Evolutionary conservation across 2,888 invertebrate species (phyloP).

Genomic region (Napeogenes inachia): DNA sequence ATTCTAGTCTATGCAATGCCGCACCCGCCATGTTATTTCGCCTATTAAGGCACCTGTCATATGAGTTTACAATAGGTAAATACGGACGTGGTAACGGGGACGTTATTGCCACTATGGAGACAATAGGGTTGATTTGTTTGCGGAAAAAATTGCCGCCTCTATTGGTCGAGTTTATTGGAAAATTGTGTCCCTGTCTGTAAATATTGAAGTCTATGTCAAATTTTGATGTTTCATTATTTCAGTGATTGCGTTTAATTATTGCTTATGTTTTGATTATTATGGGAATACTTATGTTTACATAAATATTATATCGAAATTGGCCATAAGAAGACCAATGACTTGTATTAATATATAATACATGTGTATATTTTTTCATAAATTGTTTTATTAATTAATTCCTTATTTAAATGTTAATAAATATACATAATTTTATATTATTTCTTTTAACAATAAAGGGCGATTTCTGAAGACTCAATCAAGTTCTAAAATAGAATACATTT

Average conservation of each 20-base stretch:
- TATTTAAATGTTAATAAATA: too few relatives aligned
- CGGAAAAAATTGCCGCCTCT: constrained; percentile 56
- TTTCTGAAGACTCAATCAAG: too few relatives aligned
- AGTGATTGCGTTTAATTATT: background rate
- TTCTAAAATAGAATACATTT: too few relatives aligned
- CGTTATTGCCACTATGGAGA: constrained; percentile 69
- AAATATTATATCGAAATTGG: too few relatives aligned
- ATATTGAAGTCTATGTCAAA: constrained; percentile 21
- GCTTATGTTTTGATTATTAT: too few relatives aligned
- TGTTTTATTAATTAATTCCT: too few relatives aligned
- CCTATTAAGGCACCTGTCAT: constrained; percentile 77
- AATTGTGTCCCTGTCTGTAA: constrained; percentile 28
- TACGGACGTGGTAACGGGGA: constrained; percentile 58
- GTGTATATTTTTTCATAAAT: too few relatives aligned
- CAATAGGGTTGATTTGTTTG: constrained; percentile 60
- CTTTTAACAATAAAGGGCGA: too few relatives aligned
- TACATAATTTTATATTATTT: too few relatives aligned
- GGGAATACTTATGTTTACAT: too few relatives aligned
- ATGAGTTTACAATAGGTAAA: constrained; percentile 77
- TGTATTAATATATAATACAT: too few relatives aligned
- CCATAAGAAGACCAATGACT: too few relatives aligned
- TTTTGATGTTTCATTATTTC: background rate
- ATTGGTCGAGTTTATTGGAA: constrained; percentile 41
- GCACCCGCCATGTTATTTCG: constrained; percentile 73
- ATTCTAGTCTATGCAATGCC: constrained; percentile 47